phyloP scores from a whole-genome alignment of 2,113 vertebrate species.

The Mesocricetus auratus region DNA sequence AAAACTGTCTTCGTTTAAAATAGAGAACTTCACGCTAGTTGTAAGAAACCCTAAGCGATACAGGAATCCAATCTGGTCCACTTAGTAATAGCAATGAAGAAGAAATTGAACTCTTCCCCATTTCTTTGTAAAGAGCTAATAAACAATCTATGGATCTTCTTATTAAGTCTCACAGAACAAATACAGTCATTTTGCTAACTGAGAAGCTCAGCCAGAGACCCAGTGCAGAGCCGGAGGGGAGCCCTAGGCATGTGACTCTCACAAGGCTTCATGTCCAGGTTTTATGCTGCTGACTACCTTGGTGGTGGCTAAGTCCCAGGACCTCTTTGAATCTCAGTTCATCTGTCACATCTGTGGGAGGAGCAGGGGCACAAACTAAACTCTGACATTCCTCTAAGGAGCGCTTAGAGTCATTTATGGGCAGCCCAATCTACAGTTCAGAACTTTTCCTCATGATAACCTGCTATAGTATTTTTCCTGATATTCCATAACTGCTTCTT shows the following conservation, averaged over 20 bases:
- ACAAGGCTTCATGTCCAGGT: neutral
- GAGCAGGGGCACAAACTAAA: neutral
- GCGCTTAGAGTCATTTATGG: neutral
- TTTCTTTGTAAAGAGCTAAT: constrained; percentile 13
- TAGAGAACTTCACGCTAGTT: constrained; percentile 29
- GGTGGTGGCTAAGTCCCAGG: neutral
- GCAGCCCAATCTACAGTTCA: neutral
- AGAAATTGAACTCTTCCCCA: constrained; percentile 35
- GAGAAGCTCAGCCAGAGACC: neutral
- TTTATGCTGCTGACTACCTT: neutral
- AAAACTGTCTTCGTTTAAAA: constrained; percentile 60
- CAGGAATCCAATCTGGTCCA: constrained; percentile 57
- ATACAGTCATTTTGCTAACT: neutral
- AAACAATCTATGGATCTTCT: constrained; percentile 57
- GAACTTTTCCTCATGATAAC: neutral
- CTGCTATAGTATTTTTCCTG: neutral
- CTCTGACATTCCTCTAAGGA: neutral
- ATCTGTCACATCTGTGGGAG: neutral
- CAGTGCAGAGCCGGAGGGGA: neutral
- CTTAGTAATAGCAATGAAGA: constrained; percentile 69
- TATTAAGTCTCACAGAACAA: constrained; percentile 51
- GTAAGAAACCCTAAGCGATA: constrained; percentile 47
- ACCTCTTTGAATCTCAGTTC: neutral
- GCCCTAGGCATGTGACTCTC: neutral
- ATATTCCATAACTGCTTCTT: neutral